Evolutionary conservation across 2,888 invertebrate genomes (phyloP), one percentile per base, ranked within the genome.

Genomic region (Lepidonotus clava): DNA sequence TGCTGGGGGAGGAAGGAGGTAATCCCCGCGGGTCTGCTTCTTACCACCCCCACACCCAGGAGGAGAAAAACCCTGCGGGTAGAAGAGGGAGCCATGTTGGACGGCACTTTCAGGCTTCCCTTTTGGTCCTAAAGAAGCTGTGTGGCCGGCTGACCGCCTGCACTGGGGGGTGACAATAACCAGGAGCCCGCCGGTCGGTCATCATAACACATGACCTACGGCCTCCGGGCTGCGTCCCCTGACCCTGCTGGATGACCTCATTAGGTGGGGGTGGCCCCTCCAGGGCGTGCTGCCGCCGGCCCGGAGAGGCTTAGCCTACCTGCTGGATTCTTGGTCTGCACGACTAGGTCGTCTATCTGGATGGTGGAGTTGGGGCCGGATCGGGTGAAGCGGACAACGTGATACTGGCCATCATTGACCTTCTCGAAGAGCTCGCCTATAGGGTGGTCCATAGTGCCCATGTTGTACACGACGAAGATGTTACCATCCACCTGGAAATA

Each of bases 321-420:
- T 95, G 96, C 96, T 0, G 98, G 98, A 94, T 97, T 96, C 91
- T 97, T 96, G 0, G 96, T 96, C 53, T 91, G 90, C n/a, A 91
- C 93, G 96, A 97, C 28, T 97, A 96, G 92, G 87, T 98, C 97
- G 92, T 99, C 99, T 21, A 99, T 95, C 95, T 98, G 98, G 67
- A 99, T 95, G 0, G 98, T 97, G 0, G 98, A 97, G 92, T 98
- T 97, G 85, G 98, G 97, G 11, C 98, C 98, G 86, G 96, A 96
- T 90, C 98, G 95, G 2, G 96, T 97, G 94, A 99, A 98, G 90
- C 97, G 95, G 0, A 98, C 96, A 61, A 98, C 97, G 95, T 99
- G 99, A 94, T 98, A 98, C 66, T 96, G 96, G 90, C 98, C 98
- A 92, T 99, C 98, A 92, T 98, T 98, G 5, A 98, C 97, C 93